Base-by-base conservation (phyloP, 2,797 vertebrate species). In the Lagodon rhomboides region DNA sequence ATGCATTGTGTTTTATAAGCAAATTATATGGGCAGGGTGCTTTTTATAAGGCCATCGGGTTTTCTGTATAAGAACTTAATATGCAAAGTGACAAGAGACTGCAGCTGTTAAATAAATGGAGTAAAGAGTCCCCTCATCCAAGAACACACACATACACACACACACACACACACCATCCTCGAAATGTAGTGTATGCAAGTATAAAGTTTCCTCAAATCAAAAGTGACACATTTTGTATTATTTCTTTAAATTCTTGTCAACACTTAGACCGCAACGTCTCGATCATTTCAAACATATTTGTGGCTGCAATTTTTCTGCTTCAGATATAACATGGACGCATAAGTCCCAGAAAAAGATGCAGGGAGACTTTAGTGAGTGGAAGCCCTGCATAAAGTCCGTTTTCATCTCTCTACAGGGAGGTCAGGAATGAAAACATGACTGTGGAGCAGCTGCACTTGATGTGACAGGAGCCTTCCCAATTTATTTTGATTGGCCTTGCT, bases 401-500 rank as follows among this genome's bases (percentile, higher is more conserved):
- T 70, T 68, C 49, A 43, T 75, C 54, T 79, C 64, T 78, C 58
- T 71, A 56, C 30, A 41, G 58, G 79, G 62, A 77, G 90, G 86
- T 85, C 89, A 89, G 81, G 82, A 87, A 88, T 80, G 75, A 84
- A 88, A 87, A 83, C 80, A 79, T 82, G 80, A 80, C 78, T 73
- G 76, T 85, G 75, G 74, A 87, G 82, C 89, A 89, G 87, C 90
- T 90, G 92, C 75, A 84, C 72, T 86, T 82, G 76, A 91, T 86
- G 77, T 88, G 85, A 90, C 81, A 85, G 80, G 71, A 92, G 73
- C 85, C 79, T 80, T 87, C 79, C 85, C 89, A 87, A 91, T 94
- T 92, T 91, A 91, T 85, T 92, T 89, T 92, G 92, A 94, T 92
- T 91, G 91, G 90, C 90, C 82, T 68, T 86, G 81, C 83, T 90